Evolutionary conservation across 2,797 vertebrate species (phyloP).

Genomic region (Odontamblyopus rebecca): DNA sequence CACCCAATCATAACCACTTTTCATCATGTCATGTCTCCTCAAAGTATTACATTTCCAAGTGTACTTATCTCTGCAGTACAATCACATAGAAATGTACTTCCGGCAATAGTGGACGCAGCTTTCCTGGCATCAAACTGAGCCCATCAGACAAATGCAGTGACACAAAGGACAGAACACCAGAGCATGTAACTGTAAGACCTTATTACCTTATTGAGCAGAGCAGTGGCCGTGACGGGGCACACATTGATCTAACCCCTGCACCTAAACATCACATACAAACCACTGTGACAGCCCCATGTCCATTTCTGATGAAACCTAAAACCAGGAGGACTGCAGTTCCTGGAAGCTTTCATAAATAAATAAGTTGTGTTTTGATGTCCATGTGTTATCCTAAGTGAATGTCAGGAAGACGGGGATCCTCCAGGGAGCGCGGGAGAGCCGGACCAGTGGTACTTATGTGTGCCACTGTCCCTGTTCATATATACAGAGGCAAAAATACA

Average conservation of each 20-base stretch:
- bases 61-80: neutral
- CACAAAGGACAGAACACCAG: conserved; percentile 43
- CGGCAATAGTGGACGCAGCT: conserved; percentile 1
- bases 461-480: conserved; percentile 70
- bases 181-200: conserved; percentile 43
- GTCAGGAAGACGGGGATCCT: conserved; percentile 70
- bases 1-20: neutral
- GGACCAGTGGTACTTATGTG: conserved; percentile 58
- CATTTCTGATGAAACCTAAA: conserved; percentile 70
- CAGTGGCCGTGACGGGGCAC: conserved; percentile 35
- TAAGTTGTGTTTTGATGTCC: conserved; percentile 77
- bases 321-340: conserved; percentile 63
- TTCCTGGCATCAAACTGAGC: conserved; percentile 23
- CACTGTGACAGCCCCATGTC: conserved; percentile 55
- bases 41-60: neutral
- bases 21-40: neutral
- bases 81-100: conserved; percentile 5
- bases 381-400: conserved; percentile 71
- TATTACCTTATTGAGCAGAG: conserved; percentile 58
- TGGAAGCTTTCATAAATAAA: conserved; percentile 79
- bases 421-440: conserved; percentile 59
- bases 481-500: neutral
- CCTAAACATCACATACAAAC: conserved; percentile 43
- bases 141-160: conserved; percentile 45
- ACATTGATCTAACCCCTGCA: conserved; percentile 58